These are phyloP conservation scores for Vanessa tameamea DNA, from an alignment of 1,140 invertebrate species.

Conservation along the genomic window DNA sequence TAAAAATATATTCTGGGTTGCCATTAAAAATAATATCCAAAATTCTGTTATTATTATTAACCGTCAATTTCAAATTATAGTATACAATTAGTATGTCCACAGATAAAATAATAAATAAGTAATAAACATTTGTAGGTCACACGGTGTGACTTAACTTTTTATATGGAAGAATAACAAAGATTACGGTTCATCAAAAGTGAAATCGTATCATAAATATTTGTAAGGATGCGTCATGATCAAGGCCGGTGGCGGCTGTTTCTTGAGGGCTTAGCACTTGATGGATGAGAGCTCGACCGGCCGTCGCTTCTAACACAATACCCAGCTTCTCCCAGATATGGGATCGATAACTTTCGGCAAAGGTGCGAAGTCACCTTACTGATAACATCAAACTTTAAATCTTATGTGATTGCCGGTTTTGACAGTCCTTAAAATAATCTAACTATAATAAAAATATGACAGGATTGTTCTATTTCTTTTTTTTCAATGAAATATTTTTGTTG, in stretches of 20 bases:
- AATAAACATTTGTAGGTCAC: no score
- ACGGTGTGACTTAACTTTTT: not conserved
- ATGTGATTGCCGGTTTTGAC: constrained; percentile 20
- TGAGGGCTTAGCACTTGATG: constrained; percentile 64
- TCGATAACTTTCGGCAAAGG: constrained; percentile 66
- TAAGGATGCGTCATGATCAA: constrained; percentile 29
- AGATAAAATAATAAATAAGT: no score
- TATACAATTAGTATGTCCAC: no score
- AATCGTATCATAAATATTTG: constrained; percentile 34
- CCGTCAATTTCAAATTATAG: no score
- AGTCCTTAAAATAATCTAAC: not conserved
- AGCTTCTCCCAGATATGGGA: constrained; percentile 46
- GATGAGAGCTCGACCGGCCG: constrained; percentile 44
- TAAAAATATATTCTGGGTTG: no score
- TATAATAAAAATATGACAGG: not conserved
- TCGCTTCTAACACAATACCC: constrained; percentile 41
- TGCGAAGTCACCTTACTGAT: constrained; percentile 65
- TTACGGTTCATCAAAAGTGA: constrained; percentile 13
- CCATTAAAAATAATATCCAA: no score
- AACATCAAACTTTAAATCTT: constrained; percentile 33
- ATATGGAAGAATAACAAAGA: not conserved
- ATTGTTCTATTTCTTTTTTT: not conserved
- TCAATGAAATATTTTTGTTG: no score
- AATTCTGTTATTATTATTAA: no score
- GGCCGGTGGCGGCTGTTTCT: constrained; percentile 48